Evolutionary conservation across 2,113 vertebrate genomes (phyloP), one percentile per base, ranked within the genome.

Genomic region (Oryzias curvinotus): DNA sequence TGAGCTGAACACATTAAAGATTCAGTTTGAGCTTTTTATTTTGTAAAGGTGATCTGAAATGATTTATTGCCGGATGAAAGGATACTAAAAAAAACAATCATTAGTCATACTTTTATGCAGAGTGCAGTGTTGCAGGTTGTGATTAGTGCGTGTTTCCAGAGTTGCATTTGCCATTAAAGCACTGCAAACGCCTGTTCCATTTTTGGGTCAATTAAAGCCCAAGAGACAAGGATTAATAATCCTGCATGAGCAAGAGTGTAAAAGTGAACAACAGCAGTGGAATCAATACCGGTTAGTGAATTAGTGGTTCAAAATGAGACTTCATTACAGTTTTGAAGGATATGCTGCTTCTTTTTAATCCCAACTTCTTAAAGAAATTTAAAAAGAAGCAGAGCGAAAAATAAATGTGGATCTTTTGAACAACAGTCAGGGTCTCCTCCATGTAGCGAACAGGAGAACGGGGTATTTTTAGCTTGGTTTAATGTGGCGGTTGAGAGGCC

Each of bases 381-480:
- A 62, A 65, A 6, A 54, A 46, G 44, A 52, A 21, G 28, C 10
- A 13, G 36, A 12, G 43, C 47, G 64, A 23, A 68, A 63, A 78
- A 73, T 53, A 48, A 52, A 12, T 18, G 45, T 36, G 57, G 51
- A 61, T 60, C 23, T 42, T 17, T 21, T 59, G 50, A 62, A 54
- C 62, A 55, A 49, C 46, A 77, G 62, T 69, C 45, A 59, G 65
- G 30, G 30, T 46, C 41, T 77, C 62, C 79, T 59, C 57, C 43
- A 59, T 1, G 21, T 59, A 65, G 54, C 36, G 56, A 80, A 77
- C 62, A 14, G 42, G 23, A 59, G 55, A 51, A 62, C 51, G 71
- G 66, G 71, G 75, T 82, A 86, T 88, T 89, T 88, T 86, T 89
- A 89, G 84, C 62, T 47, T 5, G 7, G 61, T 83, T 78, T 82